phyloP scores from a whole-genome alignment of 53 echinoderm and acorn worm genomes.

The Mesocentrotus franciscanus region DNA sequence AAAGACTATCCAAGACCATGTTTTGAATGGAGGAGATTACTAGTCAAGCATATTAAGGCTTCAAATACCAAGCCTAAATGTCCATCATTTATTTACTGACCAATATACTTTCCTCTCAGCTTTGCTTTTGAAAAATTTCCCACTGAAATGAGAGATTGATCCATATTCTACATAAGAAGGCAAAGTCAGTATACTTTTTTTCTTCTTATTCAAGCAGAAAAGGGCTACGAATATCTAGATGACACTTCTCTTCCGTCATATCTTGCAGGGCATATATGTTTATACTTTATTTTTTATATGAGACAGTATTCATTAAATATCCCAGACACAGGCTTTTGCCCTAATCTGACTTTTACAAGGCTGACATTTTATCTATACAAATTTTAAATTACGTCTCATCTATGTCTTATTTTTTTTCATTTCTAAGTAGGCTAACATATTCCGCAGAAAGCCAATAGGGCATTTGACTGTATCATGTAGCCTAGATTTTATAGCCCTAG shows the following conservation, averaged over 20 bases:
- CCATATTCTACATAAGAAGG: background rate
- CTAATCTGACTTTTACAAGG: too few relatives aligned
- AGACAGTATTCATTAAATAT: background rate
- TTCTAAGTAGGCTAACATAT: background rate
- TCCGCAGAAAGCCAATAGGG: background rate
- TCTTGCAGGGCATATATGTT: background rate
- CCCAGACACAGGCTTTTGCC: too few relatives aligned
- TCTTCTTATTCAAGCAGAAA: background rate
- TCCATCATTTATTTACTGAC: slow-evolving; percentile 43
- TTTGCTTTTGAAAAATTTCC: background rate
- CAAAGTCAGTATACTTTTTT: background rate
- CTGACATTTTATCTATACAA: too few relatives aligned
- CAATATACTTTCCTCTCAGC: background rate
- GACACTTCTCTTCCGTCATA: background rate
- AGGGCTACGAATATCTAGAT: background rate
- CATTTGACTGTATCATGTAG: too few relatives aligned
- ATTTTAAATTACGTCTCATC: too few relatives aligned
- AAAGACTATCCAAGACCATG: background rate
- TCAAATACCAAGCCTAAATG: background rate
- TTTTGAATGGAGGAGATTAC: background rate
- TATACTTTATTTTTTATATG: background rate
- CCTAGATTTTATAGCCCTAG: too few relatives aligned
- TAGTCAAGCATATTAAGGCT: background rate
- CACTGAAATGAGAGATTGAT: background rate
- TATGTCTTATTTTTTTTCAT: background rate